Evolutionary conservation across 1,140 invertebrate species (phyloP), one percentile per base, ranked within the genome.

Genomic region (Drosophila ironensis): DNA sequence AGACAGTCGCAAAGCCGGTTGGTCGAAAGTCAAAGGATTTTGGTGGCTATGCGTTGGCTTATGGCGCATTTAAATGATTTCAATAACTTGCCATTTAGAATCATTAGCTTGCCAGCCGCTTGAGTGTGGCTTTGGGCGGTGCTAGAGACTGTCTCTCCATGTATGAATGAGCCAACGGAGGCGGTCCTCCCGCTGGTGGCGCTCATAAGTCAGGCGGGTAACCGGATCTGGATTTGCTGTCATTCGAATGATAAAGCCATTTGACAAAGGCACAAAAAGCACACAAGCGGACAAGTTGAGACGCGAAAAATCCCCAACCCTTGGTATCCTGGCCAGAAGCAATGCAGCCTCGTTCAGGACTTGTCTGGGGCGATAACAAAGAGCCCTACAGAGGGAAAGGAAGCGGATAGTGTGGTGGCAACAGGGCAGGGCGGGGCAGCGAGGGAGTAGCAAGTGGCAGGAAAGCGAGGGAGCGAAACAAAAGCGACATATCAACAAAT

Each of bases 191-290:
- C 0, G 5, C 9, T 22, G 4, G 12, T 4, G 38, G 4, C 22
- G 9, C 33, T 48, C 44, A 61, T 63, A 76, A 82, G 77, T 81
- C 67, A 59, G 60, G 12, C 61, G 42, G 30, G 24, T 50, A 69
- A 77, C 45, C 63, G 73, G 57, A 84, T 69, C 61, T 64, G 80
- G 53, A 77, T 64, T 54, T 52, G 41, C 61, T 82, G 77, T 84
- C 77, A 82, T 72, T 77, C 52, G 59, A 82, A 78, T 69, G 78
- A 84, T 82, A 82, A 82, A 69, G 64, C 73, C 63, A 61, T 81
- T 75, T 80, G 57, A 84, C 69, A 84, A 66, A 61, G 51, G 73
- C 41, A 68, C 50, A 68, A 77, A 77, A 68, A 60, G 68, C 77
- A 70, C 76, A 64, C 67, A 68, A 82, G 72, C 68, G 60, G 60